Conservation (phyloP, 2,113 vertebrate species). For the Gallinago undulata region DNA sequence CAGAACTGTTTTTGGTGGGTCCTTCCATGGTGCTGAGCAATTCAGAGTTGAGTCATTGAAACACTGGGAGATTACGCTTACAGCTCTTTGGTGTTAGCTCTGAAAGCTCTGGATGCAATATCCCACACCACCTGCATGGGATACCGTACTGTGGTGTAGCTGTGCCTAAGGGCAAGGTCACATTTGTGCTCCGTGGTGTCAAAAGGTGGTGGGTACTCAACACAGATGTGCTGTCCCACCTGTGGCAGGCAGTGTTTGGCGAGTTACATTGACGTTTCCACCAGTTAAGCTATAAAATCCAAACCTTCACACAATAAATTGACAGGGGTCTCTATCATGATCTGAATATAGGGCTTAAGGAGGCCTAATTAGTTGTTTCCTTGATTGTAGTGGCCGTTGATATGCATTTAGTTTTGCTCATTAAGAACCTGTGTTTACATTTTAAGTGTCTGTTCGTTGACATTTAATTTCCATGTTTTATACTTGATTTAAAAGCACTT, state of each 20-base stretch:
- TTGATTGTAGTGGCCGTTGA: neutral
- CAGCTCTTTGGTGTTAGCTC: neutral
- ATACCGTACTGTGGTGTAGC: neutral
- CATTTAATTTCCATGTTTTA: neutral
- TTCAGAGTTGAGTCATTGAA: neutral
- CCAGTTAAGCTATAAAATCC: neutral
- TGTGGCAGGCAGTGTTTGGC: neutral
- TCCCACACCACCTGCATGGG: neutral
- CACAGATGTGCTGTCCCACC: neutral
- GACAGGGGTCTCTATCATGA: neutral
- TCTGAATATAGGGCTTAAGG: neutral
- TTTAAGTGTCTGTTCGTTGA: neutral
- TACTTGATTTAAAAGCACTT: neutral
- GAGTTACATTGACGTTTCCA: neutral
- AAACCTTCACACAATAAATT: neutral
- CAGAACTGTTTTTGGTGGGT: neutral
- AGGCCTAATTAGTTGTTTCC: neutral
- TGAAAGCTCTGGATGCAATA: neutral
- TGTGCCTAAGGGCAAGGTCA: neutral
- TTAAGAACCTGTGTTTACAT: neutral
- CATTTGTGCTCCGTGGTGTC: fast-evolving
- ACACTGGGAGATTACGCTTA: neutral
- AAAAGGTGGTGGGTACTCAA: neutral
- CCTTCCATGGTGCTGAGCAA: neutral
- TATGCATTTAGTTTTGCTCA: neutral